Percentiles rank a stretch among this genome's conserved stretches.
These are phyloP conservation scores for Mylabris phalerata DNA, from an alignment of 1,140 invertebrate genomes.

Conservation along the genomic window DNA sequence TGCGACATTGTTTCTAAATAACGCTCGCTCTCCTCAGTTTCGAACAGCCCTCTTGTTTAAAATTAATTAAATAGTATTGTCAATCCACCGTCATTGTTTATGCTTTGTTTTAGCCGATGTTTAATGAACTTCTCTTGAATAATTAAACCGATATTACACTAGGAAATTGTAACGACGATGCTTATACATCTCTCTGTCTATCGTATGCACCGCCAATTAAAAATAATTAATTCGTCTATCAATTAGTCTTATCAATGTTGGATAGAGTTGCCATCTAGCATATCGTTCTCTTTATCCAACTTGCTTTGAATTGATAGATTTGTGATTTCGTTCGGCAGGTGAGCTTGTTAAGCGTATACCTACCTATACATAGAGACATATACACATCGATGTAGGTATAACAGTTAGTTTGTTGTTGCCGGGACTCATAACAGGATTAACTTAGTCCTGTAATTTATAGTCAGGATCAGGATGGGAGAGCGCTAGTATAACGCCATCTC, in stretches of 20 bases:
- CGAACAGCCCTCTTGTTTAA: slow-evolving; percentile 25
- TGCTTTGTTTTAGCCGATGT: slow-evolving; percentile 16
- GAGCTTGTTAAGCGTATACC: too few relatives aligned
- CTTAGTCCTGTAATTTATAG: slow-evolving; percentile 41
- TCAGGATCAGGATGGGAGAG: slow-evolving; percentile 32
- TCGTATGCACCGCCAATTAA: too few relatives aligned
- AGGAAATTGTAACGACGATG: background rate
- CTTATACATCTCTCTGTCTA: background rate
- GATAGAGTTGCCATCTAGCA: too few relatives aligned
- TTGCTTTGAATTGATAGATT: too few relatives aligned
- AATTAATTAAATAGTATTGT: slow-evolving; percentile 39
- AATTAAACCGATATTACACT: slow-evolving; percentile 12
- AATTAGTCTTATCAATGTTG: too few relatives aligned
- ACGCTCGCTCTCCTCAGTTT: slow-evolving; percentile 16
- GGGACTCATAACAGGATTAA: slow-evolving; percentile 40
- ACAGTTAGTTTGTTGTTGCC: slow-evolving; percentile 31
- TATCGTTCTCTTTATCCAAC: too few relatives aligned
- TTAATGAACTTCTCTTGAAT: slow-evolving; percentile 20
- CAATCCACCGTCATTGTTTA: slow-evolving; percentile 25
- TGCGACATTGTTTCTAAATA: slow-evolving; percentile 42
- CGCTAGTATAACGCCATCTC: slow-evolving; percentile 13
- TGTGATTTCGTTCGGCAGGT: too few relatives aligned
- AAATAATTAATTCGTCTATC: too few relatives aligned
- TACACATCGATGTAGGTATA: too few relatives aligned
- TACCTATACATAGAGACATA: too few relatives aligned